These are phyloP conservation scores for Aphidoletes aphidimyza DNA, from an alignment of 2,888 invertebrate genomes.

Conservation along the genomic window DNA sequence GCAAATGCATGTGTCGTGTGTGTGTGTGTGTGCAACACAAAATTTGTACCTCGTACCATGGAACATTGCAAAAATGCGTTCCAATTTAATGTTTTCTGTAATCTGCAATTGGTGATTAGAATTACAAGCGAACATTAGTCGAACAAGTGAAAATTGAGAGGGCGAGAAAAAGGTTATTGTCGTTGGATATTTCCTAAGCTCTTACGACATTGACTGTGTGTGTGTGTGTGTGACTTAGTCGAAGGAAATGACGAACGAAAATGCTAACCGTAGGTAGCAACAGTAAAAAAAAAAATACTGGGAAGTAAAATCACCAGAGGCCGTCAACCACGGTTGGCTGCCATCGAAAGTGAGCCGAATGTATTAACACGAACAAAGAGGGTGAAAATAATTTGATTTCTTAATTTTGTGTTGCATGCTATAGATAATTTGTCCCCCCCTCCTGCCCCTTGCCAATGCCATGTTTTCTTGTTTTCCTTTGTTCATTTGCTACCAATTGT, in stretches of 20 bases:
- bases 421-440: conserved; percentile 3
- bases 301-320: neutral
- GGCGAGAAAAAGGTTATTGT: neutral
- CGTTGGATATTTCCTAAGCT: conserved; percentile 18
- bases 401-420: conserved; percentile 38
- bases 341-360: neutral
- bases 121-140: conserved; percentile 34
- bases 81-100: neutral
- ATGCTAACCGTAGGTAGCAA: neutral
- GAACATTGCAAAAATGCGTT: neutral
- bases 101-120: conserved; percentile 34
- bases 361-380: conserved; percentile 20
- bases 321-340: neutral
- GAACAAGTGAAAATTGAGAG: neutral
- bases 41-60: too few relatives aligned
- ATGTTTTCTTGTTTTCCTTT: too few relatives aligned
- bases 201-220: too few relatives aligned
- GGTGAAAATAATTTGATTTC: conserved; percentile 45
- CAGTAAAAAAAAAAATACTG: neutral
- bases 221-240: too few relatives aligned
- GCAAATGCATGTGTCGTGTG: neutral
- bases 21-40: neutral
- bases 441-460: neutral
- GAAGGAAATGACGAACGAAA: neutral
- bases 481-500: neutral